Percentiles rank a stretch among this genome's conserved stretches.
Conservation (phyloP, 2,888 invertebrate genomes). For the Volucella inanis region DNA sequence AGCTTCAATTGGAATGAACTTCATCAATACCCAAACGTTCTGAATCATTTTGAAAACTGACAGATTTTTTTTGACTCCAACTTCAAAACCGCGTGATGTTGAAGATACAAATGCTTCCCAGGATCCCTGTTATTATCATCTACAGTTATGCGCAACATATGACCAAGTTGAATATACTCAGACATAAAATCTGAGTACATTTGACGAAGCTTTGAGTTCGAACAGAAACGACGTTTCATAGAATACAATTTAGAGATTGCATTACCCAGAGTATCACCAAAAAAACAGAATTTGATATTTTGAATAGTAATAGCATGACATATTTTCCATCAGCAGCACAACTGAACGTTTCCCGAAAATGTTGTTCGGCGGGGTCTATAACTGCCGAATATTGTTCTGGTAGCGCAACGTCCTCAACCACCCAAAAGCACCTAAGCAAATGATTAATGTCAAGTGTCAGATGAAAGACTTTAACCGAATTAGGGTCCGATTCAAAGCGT, state of each 20-base stretch:
- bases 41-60: too few species aligned
- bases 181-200: too few species aligned
- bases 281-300: conserved; percentile 25
- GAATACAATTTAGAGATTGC: too few species aligned
- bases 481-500: conserved; percentile 6
- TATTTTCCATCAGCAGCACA: conserved; percentile 49
- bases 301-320: conserved; percentile 59
- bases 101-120: conserved; percentile 54
- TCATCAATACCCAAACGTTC: too few species aligned
- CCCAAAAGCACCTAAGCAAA: conserved; percentile 45
- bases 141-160: too few species aligned
- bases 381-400: not conserved
- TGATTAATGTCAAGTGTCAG: conserved; percentile 35
- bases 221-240: too few species aligned
- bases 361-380: conserved; percentile 54
- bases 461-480: conserved; percentile 19
- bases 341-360: conserved; percentile 52
- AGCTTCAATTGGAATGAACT: too few species aligned
- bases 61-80: too few species aligned
- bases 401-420: conserved; percentile 18
- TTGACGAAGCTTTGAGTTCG: too few species aligned
- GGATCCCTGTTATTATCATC: conserved; percentile 15
- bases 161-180: too few species aligned
- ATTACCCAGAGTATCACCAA: too few species aligned
- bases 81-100: conserved; percentile 68